Conservation (phyloP, 2,797 vertebrate genomes). For the Protosalanx chinensis region DNA sequence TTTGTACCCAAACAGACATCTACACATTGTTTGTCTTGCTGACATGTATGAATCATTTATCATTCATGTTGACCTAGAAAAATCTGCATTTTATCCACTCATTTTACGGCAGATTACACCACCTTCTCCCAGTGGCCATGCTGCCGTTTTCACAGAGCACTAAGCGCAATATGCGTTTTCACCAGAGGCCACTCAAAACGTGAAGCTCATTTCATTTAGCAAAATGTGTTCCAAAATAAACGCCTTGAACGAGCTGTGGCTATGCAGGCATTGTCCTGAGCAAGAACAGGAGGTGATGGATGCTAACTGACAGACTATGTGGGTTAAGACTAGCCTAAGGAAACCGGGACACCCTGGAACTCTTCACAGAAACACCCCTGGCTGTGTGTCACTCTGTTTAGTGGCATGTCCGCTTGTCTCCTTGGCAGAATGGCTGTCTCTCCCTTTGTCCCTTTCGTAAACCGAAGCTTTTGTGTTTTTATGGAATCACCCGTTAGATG, state of each 20-base stretch:
- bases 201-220: slow-evolving; percentile 28
- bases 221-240: slow-evolving; percentile 3
- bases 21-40: slow-evolving; percentile 30
- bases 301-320: slow-evolving; percentile 51
- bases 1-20: slow-evolving; percentile 32
- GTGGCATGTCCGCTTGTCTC: slow-evolving; percentile 27
- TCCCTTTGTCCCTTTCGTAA: slow-evolving; percentile 39
- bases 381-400: slow-evolving; percentile 49
- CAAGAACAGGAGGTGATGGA: slow-evolving; percentile 29
- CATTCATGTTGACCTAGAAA: slow-evolving; percentile 47
- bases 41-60: slow-evolving; percentile 34
- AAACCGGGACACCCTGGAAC: slow-evolving; percentile 49
- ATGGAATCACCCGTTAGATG: not conserved
- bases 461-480: not conserved
- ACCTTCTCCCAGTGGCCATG: slow-evolving; percentile 18
- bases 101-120: slow-evolving; percentile 36
- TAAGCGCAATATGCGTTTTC: slow-evolving; percentile 15
- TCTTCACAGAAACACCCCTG: slow-evolving; percentile 39
- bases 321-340: slow-evolving; percentile 46
- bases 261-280: slow-evolving; percentile 3
- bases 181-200: slow-evolving; percentile 23
- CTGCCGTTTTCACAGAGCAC: slow-evolving; percentile 2
- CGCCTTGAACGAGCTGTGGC: not conserved
- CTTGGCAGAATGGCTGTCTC: slow-evolving; percentile 46
- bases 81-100: slow-evolving; percentile 12